Evolutionary conservation across 64 coral and sea anemone genomes (phyloP).

Genomic region (Anthopleura sola): DNA sequence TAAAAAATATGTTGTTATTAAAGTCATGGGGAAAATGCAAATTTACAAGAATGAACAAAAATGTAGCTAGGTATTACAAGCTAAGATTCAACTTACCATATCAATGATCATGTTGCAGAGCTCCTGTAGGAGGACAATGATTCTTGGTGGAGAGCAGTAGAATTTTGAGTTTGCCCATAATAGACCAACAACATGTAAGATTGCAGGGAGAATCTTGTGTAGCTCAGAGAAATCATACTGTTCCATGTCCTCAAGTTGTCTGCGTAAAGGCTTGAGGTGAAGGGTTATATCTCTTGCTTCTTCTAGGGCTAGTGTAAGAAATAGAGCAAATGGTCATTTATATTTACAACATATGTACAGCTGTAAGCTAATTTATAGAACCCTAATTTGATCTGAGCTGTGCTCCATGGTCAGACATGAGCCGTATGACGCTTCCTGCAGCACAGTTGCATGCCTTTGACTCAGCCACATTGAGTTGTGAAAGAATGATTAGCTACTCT

Average conservation of each 20-base stretch:
- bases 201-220: constrained; percentile 76
- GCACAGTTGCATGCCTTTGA: too few relatives aligned
- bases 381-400: too few relatives aligned
- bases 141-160: constrained; percentile 83
- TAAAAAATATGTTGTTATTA: background rate
- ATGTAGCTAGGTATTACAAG: too few relatives aligned
- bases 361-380: too few relatives aligned
- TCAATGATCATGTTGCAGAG: constrained; percentile 99
- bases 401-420: too few relatives aligned
- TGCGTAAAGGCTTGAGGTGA: constrained; percentile 84
- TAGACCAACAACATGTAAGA: constrained; percentile 85
- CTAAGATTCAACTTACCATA: too few relatives aligned
- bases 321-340: background rate
- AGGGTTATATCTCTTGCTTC: constrained; percentile 93
- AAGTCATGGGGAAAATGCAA: background rate
- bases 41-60: too few relatives aligned
- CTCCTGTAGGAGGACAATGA: constrained; percentile 95
- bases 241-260: constrained; percentile 96
- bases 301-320: constrained; percentile 35
- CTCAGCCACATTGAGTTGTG: too few relatives aligned
- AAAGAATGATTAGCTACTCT: too few relatives aligned
- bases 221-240: constrained; percentile 98
- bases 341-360: background rate
- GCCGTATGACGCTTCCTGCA: too few relatives aligned
- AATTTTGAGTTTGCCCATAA: constrained; percentile 95